A percentile compares a stretch with the other conserved stretches of the same genome.
Evolutionary conservation across 2,797 vertebrate genomes (phyloP).

Genomic region (Manis javanica): DNA sequence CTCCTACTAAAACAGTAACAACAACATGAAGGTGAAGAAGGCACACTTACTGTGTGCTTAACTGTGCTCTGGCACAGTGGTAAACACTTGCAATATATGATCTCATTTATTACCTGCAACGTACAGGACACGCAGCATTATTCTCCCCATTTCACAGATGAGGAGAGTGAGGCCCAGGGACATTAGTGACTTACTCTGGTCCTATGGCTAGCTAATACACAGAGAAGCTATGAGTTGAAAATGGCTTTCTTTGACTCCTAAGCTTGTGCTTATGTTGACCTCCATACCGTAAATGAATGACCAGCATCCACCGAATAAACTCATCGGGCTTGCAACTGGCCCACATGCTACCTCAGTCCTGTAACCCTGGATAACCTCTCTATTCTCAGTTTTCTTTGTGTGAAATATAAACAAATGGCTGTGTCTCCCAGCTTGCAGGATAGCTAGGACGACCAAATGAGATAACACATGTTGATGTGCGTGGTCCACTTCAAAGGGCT

Average conservation of each 20-base stretch:
- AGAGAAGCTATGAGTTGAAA: neutral
- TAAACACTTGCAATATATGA: neutral
- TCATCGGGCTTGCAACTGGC: neutral
- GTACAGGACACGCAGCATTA: neutral
- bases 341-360: conserved; percentile 1
- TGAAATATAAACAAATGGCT: neutral
- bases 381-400: neutral
- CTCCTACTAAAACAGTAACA: neutral
- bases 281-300: neutral
- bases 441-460: neutral
- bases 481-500: neutral
- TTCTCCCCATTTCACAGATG: neutral
- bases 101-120: neutral
- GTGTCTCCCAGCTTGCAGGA: neutral
- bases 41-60: neutral
- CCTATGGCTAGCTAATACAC: neutral
- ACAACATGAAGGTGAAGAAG: neutral
- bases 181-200: neutral
- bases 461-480: neutral
- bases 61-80: neutral
- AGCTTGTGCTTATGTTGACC: neutral
- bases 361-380: neutral
- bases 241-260: neutral
- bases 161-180: neutral
- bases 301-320: neutral